A percentile compares a stretch with the other conserved stretches of the same genome.
Evolutionary conservation across 2,113 vertebrate genomes (phyloP).

Genomic region (Phaethornis superciliosus): DNA sequence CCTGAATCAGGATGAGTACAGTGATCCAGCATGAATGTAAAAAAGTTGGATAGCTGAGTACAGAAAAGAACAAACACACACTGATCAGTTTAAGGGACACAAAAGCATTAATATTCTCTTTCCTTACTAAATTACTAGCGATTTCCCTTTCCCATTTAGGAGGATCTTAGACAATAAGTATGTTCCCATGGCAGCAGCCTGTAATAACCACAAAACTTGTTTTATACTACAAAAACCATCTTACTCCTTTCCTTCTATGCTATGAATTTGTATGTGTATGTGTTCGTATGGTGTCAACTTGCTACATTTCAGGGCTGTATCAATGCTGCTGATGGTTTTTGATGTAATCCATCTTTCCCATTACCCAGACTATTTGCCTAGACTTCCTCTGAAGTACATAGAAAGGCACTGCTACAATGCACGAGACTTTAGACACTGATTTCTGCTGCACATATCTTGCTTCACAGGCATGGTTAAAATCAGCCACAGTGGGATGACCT

Average conservation of each 20-base stretch:
- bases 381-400: background rate
- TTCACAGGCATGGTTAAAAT: background rate
- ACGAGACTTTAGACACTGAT: background rate
- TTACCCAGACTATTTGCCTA: background rate
- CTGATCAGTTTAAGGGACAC: background rate
- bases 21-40: conserved; percentile 94
- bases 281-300: too few species aligned
- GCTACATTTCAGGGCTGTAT: background rate
- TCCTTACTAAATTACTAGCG: background rate
- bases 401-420: background rate
- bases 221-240: background rate
- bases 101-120: background rate
- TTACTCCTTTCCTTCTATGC: background rate
- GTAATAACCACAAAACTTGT: background rate
- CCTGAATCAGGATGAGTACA: conserved; percentile 81
- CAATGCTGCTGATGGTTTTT: background rate
- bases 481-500: background rate
- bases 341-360: background rate
- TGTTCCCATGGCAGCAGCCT: background rate
- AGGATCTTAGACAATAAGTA: background rate
- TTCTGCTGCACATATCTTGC: background rate
- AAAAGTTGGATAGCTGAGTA: conserved; percentile 91
- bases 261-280: background rate
- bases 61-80: conserved; percentile 49
- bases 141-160: background rate